A percentile compares a stretch with the other conserved stretches of the same genome.
These are phyloP conservation scores for Sipha flava DNA, from an alignment of 1,140 invertebrate species.

Conservation along the genomic window DNA sequence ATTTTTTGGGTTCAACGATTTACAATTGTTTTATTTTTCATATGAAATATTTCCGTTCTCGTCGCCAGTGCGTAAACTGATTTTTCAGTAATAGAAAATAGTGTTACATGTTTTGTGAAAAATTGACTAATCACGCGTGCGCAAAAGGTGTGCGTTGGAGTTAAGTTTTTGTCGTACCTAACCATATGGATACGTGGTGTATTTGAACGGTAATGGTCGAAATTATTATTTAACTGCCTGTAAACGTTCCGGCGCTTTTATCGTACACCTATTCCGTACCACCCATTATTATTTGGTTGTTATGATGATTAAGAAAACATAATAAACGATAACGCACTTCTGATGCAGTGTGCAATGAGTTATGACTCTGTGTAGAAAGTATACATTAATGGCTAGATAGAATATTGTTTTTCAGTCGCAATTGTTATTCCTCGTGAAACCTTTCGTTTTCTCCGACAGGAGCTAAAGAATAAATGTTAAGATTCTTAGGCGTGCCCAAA, in stretches of 20 bases:
- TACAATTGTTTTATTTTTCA: no score
- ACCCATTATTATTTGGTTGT: neutral
- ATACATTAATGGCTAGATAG: no score
- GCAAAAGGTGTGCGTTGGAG: neutral
- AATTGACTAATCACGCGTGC: neutral
- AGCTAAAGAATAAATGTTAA: no score
- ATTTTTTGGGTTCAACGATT: no score
- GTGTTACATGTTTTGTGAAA: no score
- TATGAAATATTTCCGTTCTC: no score
- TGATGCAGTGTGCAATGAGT: neutral
- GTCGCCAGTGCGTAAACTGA: no score
- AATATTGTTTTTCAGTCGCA: no score
- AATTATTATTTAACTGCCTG: neutral
- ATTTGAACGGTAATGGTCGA: neutral
- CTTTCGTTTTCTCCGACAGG: no score
- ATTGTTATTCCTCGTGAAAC: no score
- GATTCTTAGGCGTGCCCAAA: no score
- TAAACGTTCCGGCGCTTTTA: neutral
- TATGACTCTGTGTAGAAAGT: neutral
- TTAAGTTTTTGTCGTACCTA: neutral
- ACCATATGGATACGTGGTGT: neutral
- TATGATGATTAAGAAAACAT: neutral
- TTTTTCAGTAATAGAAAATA: no score
- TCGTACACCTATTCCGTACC: neutral
- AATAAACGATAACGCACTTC: neutral